Conservation (phyloP, 2,888 invertebrate genomes). For the Athalia circularis region DNA sequence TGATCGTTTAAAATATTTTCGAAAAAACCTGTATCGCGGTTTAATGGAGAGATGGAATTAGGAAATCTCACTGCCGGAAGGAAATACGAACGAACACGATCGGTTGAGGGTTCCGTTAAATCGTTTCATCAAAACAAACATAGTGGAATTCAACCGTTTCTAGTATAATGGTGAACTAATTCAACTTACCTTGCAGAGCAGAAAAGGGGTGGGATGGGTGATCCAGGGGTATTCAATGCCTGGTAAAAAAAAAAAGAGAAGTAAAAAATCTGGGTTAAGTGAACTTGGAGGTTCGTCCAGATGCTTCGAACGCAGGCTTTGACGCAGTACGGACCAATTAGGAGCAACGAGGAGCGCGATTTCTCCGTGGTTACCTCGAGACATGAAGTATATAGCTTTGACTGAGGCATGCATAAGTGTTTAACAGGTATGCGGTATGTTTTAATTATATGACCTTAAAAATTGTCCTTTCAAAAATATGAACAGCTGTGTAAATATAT, state of each 20-base stretch:
- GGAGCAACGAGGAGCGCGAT: constrained; percentile 17
- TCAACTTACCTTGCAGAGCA: not conserved
- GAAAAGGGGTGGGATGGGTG: not conserved
- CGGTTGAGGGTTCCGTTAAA: not conserved
- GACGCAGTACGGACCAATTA: constrained; percentile 23
- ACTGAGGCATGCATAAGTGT: not conserved
- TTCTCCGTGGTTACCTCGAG: constrained; percentile 18
- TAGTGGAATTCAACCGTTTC: constrained; percentile 10
- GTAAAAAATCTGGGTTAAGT: constrained; percentile 21
- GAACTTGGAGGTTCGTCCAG: constrained; percentile 28
- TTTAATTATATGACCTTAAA: not conserved
- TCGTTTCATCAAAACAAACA: not conserved
- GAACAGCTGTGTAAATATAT: not conserved
- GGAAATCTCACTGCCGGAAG: no score
- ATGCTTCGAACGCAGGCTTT: constrained; percentile 33
- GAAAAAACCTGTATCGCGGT: not conserved
- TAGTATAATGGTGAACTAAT: not conserved
- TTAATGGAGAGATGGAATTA: not conserved
- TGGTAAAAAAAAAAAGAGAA: constrained; percentile 8
- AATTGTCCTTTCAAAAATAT: constrained; percentile 10
- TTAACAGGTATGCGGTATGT: no score
- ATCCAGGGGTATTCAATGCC: constrained; percentile 19
- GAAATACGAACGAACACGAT: no score
- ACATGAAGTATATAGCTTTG: constrained; percentile 1
- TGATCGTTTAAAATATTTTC: no score